Conservation (phyloP, 2,113 vertebrate genomes). For the Istiophorus platypterus region DNA sequence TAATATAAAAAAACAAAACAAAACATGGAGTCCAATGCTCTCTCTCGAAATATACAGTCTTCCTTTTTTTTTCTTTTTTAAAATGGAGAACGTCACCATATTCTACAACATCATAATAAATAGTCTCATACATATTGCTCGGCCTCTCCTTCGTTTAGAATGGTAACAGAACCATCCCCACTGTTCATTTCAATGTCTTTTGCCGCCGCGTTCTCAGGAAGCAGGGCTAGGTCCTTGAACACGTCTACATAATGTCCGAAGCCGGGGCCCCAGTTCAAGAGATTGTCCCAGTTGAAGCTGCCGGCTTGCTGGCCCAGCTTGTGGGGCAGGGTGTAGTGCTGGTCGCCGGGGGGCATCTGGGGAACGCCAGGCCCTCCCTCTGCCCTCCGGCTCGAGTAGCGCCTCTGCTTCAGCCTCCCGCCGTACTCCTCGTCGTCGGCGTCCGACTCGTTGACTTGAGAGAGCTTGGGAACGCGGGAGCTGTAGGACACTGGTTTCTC, state of each 20-base stretch:
- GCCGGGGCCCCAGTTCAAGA: slow-evolving; percentile 98
- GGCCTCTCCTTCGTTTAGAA: slow-evolving; percentile 91
- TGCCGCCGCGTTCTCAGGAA: slow-evolving; percentile 90
- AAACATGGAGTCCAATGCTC: slow-evolving; percentile 72
- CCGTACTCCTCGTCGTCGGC: slow-evolving; percentile 97
- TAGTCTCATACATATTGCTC: slow-evolving; percentile 95
- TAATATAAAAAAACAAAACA: slow-evolving; percentile 55
- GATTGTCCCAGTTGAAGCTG: slow-evolving; percentile 97
- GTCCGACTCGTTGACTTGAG: slow-evolving; percentile 97
- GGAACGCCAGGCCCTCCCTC: slow-evolving; percentile 88
- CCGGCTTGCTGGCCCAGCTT: slow-evolving; percentile 90
- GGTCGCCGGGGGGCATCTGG: slow-evolving; percentile 73
- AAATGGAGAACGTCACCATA: slow-evolving; percentile 69
- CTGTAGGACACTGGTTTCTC: slow-evolving; percentile 92
- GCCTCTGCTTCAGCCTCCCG: slow-evolving; percentile 90
- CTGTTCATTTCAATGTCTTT: slow-evolving; percentile 90
- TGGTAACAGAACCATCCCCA: slow-evolving; percentile 87
- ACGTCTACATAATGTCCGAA: slow-evolving; percentile 98
- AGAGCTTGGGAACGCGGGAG: slow-evolving; percentile 95
- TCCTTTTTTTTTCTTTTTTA: slow-evolving; percentile 39
- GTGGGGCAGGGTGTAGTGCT: slow-evolving; percentile 88
- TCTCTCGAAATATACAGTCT: slow-evolving; percentile 75
- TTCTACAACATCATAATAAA: slow-evolving; percentile 79
- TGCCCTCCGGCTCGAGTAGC: slow-evolving; percentile 92
- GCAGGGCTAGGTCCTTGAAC: slow-evolving; percentile 96